A percentile compares a stretch with the other conserved stretches of the same genome.
Conservation (phyloP, 2,113 vertebrate genomes). For the Sphyrna mokarran region DNA sequence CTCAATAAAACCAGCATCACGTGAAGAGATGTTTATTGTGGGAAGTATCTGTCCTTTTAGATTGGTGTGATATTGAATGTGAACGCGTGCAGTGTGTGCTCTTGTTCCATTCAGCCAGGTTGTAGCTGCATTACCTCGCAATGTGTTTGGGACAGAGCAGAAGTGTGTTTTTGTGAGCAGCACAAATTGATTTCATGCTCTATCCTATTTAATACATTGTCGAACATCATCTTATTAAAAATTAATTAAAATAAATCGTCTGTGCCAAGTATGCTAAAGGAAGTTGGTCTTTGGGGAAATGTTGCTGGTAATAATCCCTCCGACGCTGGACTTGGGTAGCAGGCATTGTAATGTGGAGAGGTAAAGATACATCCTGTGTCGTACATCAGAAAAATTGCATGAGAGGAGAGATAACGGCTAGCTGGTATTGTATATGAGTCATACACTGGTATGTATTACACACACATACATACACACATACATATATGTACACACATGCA, state of each 20-base stretch:
- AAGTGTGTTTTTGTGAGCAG: background rate
- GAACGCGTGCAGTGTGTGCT: background rate
- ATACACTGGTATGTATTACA: background rate
- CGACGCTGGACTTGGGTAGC: background rate
- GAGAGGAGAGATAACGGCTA: background rate
- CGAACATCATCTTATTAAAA: conserved; percentile 15
- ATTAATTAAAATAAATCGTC: conserved; percentile 14
- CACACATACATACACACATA: background rate
- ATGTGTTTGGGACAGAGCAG: background rate
- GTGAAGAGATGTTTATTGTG: background rate
- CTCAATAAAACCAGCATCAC: background rate
- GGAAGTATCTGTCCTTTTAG: background rate
- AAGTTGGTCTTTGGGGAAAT: background rate
- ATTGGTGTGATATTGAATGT: too few species aligned
- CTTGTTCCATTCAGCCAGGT: background rate
- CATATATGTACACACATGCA: too few species aligned
- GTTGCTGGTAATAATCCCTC: background rate
- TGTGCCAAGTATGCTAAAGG: background rate
- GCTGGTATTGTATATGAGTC: background rate
- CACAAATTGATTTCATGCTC: conserved; percentile 22
- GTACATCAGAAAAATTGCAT: background rate
- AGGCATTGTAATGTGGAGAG: too few species aligned
- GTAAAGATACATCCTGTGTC: too few species aligned
- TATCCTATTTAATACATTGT: conserved; percentile 24
- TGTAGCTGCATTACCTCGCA: background rate